Percentiles rank a stretch among this genome's conserved stretches.
phyloP scores from a whole-genome alignment of 2,888 invertebrate genomes.

The Philopedon plagiatum region DNA sequence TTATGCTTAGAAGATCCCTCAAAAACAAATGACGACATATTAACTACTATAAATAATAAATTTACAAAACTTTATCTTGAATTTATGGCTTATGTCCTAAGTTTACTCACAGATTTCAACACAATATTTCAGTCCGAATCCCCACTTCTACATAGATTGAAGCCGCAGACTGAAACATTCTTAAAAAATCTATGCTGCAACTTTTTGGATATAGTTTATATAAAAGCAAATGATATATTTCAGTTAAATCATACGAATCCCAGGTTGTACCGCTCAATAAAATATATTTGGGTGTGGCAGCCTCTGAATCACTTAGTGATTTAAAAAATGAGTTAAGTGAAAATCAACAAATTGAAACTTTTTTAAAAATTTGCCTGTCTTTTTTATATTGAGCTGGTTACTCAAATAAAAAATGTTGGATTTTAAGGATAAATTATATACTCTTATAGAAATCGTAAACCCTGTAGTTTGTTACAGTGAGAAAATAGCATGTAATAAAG shows the following conservation, averaged over 20 bases:
- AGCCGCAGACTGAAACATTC: not conserved
- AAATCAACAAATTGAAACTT: not conserved
- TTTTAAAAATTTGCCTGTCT: too few species aligned
- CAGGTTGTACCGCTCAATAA: not conserved
- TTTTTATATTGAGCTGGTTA: not conserved
- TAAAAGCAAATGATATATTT: not conserved
- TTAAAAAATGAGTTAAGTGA: not conserved
- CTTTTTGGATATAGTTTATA: not conserved
- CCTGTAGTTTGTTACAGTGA: too few species aligned
- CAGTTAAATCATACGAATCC: not conserved
- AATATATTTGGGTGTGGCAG: not conserved
- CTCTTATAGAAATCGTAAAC: not conserved
- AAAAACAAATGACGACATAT: constrained; percentile 51
- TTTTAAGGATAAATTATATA: not conserved
- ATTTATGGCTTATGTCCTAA: constrained; percentile 55
- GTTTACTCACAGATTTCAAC: constrained; percentile 55
- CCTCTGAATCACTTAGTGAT: not conserved
- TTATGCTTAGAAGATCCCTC: too few species aligned
- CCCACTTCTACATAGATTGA: not conserved
- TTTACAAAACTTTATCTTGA: constrained; percentile 57
- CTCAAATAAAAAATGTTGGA: not conserved
- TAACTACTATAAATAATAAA: constrained; percentile 54
- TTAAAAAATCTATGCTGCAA: not conserved
- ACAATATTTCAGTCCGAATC: constrained; percentile 51
- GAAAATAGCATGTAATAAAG: too few species aligned